Evolutionary conservation across 2,113 vertebrate genomes (phyloP).

Genomic region (Amblyornis subalaris): DNA sequence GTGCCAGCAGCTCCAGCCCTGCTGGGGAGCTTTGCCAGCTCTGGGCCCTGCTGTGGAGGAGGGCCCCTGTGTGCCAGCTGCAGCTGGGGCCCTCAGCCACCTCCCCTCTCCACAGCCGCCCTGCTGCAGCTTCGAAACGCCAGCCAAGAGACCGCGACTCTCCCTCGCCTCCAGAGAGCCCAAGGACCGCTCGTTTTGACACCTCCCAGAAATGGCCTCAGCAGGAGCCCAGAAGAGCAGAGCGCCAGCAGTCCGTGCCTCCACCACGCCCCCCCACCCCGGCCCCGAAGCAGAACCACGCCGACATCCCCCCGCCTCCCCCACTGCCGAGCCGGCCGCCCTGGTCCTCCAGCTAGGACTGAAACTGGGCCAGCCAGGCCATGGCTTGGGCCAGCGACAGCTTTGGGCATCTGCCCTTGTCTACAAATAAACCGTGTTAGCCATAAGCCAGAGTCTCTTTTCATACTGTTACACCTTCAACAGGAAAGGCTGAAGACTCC

Average conservation of each 20-base stretch:
- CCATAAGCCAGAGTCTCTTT: not conserved
- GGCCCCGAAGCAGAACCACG: accelerated
- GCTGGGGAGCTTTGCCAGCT: not conserved
- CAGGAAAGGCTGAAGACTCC: not conserved
- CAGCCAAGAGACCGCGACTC: not conserved
- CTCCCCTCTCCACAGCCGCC: not conserved
- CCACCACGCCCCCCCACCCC: not conserved
- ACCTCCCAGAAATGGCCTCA: not conserved
- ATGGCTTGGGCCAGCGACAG: not conserved
- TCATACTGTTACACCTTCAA: not conserved
- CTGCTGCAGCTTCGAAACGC: not conserved
- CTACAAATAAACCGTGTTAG: not conserved
- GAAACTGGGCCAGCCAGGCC: not conserved
- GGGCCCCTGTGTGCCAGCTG: not conserved
- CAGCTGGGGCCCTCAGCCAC: not conserved
- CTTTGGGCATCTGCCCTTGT: not conserved
- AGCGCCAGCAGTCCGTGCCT: not conserved
- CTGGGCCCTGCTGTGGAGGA: not conserved
- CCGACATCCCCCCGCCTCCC: not conserved
- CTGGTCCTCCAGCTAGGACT: not conserved
- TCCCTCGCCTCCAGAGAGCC: not conserved
- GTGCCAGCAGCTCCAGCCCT: not conserved
- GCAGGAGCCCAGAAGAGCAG: not conserved
- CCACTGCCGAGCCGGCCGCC: accelerated
- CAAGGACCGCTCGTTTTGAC: not conserved